Evolutionary conservation across 2,888 invertebrate genomes (phyloP).

Genomic region (Andrena bucephala): DNA sequence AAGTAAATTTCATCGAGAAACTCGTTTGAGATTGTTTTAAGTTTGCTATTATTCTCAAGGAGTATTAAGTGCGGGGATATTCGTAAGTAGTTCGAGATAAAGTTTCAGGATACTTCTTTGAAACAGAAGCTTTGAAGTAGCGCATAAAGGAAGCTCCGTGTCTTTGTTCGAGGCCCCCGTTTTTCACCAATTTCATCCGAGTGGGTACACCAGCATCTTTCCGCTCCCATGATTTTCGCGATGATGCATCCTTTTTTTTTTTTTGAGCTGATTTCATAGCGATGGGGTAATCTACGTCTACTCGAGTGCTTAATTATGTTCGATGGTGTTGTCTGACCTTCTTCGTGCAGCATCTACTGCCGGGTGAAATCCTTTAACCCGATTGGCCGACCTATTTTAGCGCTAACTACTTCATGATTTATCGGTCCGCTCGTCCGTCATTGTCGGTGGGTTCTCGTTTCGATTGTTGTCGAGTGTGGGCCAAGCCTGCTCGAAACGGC

Average conservation of each 20-base stretch:
- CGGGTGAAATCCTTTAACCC: constrained; percentile 38
- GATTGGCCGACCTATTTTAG: constrained; percentile 51
- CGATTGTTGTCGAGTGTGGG: constrained; percentile 3
- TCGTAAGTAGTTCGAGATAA: not conserved
- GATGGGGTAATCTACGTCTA: constrained; percentile 36
- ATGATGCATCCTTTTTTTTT: not conserved
- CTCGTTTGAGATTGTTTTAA: constrained; percentile 29
- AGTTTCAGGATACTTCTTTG: constrained; percentile 9
- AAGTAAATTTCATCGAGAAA: constrained; percentile 20
- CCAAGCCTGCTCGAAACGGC: not conserved
- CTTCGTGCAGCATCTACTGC: constrained; percentile 26
- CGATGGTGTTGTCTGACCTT: constrained; percentile 36
- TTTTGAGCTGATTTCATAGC: not conserved
- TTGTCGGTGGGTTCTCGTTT: constrained; percentile 15
- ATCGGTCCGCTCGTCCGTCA: constrained; percentile 17
- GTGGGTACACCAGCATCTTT: not conserved
- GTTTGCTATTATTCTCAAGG: constrained; percentile 30
- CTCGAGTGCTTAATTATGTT: constrained; percentile 43
- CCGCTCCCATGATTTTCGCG: not conserved
- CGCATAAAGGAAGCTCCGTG: not conserved
- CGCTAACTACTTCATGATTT: constrained; percentile 46
- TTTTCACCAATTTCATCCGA: not conserved
- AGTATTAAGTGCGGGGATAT: constrained; percentile 17
- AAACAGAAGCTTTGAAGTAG: not conserved
- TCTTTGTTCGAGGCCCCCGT: not conserved